Evolutionary conservation across 2,113 vertebrate genomes (phyloP), one percentile per base, ranked within the genome.

Genomic region (Corythoichthys haematopterus): DNA sequence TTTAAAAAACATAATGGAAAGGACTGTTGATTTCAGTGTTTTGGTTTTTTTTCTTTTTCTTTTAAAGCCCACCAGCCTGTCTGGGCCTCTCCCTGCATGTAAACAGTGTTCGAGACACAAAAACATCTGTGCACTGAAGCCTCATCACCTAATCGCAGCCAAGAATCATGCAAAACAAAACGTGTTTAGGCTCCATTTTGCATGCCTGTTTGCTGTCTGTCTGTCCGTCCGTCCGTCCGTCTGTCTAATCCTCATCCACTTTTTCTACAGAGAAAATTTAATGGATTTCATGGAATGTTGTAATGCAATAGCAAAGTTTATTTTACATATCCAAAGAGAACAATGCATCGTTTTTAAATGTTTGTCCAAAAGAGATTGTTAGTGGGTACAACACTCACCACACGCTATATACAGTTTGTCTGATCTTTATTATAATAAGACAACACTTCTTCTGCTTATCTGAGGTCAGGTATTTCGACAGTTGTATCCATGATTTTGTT

Each of bases 71-170:
- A 20, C 68, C 58, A 6, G 47, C 40, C 51, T 65, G 16, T 51
- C 61, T 51, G 66, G 52, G 69, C 65, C 64, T 61, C 33, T 28
- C 7, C 4, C 35, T 10, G 71, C 69, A 58, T 50, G 6, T 2
- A 75, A 58, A 69, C 68, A 69, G 38, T 71, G 63, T 73, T 82
- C 48, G 61, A 20, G 68, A 70, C 66, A 64, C 63, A 50, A 61
- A 71, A 66, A 86, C 66, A 78, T 57, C 38, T 57, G 43, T 73
- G 71, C 63, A 74, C 78, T 60, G 75, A 75, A 75, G 69, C 65
- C 68, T 77, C 66, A 38, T 51, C 50, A 15, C 47, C 20, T 16
- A 65, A 66, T 76, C 66, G 60, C 68, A 69, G 59, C 66, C 73
- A 71, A 43, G 59, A 3, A 45, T 62, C 59, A 62, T 65, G 58